Evolutionary conservation across 2,797 vertebrate species (phyloP).

Genomic region (Buphagus erythrorhynchus): DNA sequence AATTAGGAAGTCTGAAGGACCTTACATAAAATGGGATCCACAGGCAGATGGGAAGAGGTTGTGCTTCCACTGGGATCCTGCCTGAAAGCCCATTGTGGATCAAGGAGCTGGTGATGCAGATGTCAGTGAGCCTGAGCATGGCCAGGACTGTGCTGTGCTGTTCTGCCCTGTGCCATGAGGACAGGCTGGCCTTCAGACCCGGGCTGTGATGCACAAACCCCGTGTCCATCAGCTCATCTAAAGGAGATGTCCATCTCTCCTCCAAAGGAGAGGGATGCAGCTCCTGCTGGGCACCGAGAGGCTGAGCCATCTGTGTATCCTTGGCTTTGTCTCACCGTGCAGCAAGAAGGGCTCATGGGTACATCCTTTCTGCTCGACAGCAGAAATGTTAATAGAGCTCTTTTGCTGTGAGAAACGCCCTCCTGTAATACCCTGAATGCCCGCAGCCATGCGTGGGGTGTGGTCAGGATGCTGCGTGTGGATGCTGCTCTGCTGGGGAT

Average conservation of each 20-base stretch:
- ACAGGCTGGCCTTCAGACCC: neutral
- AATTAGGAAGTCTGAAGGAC: neutral
- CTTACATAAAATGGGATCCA: neutral
- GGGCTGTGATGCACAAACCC: neutral
- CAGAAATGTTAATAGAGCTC: neutral
- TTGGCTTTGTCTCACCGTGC: neutral
- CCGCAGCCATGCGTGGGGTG: no score
- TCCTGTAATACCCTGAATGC: neutral
- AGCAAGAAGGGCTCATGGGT: neutral
- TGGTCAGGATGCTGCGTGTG: neutral
- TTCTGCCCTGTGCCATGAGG: neutral
- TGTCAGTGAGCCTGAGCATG: neutral
- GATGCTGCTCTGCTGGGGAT: accelerated
- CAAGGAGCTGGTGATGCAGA: neutral
- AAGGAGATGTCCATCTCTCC: no score
- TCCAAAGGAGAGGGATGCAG: neutral
- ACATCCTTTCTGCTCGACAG: neutral
- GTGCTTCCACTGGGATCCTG: neutral
- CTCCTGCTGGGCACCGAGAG: neutral
- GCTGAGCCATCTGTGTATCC: neutral
- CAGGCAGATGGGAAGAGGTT: neutral
- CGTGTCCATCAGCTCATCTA: neutral
- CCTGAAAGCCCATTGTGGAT: neutral
- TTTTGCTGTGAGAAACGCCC: neutral
- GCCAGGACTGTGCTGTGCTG: neutral